Evolutionary conservation across 92 coral and sea anemone genomes (phyloP), one percentile per base, ranked within the genome.

Genomic region (Blastomussa wellsi): DNA sequence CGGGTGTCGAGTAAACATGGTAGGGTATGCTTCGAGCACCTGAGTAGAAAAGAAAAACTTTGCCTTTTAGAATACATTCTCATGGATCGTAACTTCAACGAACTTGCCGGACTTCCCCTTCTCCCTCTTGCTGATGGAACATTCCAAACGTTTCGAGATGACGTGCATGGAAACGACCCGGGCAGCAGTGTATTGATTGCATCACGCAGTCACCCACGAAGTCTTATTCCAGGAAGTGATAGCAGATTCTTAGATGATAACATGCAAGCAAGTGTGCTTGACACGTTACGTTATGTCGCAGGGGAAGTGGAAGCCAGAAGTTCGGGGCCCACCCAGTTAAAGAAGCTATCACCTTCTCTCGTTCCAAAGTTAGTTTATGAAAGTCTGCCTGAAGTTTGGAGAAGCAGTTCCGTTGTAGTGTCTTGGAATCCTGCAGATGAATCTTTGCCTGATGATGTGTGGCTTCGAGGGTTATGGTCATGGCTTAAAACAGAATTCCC

Each of bases 401-500:
- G 79, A 26, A 85, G 75, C 68, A 78, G 77, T 81, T 72, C 82
- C 24, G 90, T 81, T 36, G 86, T 90, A 28, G 98, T 96, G 20
- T 89, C 94, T 65, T 96, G 98, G 98, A 89, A 91, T 66, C 84
- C 87, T 11, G 75, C 72, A 79, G 93, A 85, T 20, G 80, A 83
- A 31, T 80, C 83, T 17, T 92, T 93, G 35, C 95, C 96, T 60
- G 89, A 91, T 33, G 92, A 88, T 60, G 57, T 68, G 42, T 96
- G 98, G 98, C 66, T 96, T 71, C 81, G 93, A 41, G 88, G 90
- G 39, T 86, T 94, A 49, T 96, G 98, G 98, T 77, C 91, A 22
- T 96, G 98, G 98, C 92, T 96, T 19, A 91, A 92, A 62, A 89
- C 95, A 35, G 94, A 94, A 79, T 96, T 87, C 80, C 91, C 98